phyloP scores from a whole-genome alignment of 2,113 vertebrate genomes.

The Etheostoma cragini region DNA sequence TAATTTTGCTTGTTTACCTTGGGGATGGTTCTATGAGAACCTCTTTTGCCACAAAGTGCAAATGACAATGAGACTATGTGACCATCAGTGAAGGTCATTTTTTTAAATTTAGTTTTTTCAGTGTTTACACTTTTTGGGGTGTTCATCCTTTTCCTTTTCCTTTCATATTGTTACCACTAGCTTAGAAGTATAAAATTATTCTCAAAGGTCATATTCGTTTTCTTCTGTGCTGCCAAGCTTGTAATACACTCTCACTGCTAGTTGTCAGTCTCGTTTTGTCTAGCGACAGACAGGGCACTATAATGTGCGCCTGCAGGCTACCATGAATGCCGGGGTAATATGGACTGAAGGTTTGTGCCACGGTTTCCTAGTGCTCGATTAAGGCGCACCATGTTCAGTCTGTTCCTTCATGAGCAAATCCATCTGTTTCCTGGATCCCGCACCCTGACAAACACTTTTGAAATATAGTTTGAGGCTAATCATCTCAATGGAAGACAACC shows the following conservation, averaged over 20 bases:
- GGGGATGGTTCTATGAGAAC: background rate
- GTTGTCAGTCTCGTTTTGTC: conserved; percentile 56
- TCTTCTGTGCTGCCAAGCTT: background rate
- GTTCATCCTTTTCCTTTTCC: no score
- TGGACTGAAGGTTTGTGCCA: conserved; percentile 50
- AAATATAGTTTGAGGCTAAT: conserved; percentile 75
- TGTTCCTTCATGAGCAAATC: conserved; percentile 51
- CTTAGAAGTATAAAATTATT: background rate
- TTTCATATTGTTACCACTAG: background rate
- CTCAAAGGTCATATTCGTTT: background rate
- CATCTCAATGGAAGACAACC: conserved; percentile 74
- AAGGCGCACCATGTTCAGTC: conserved; percentile 40
- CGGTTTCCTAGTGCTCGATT: conserved; percentile 36
- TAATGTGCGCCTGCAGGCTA: conserved; percentile 52
- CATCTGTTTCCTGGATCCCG: conserved; percentile 52
- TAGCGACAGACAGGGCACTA: conserved; percentile 24
- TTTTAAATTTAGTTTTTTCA: background rate
- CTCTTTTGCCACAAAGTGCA: background rate
- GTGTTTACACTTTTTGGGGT: no score
- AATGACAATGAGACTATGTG: background rate
- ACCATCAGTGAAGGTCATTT: background rate
- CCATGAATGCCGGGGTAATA: conserved; percentile 43
- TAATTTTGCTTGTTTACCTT: background rate
- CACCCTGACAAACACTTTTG: conserved; percentile 70
- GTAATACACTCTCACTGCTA: conserved; percentile 68